Conservation (phyloP, 1,140 invertebrate species). For the Polyergus mexicanus region DNA sequence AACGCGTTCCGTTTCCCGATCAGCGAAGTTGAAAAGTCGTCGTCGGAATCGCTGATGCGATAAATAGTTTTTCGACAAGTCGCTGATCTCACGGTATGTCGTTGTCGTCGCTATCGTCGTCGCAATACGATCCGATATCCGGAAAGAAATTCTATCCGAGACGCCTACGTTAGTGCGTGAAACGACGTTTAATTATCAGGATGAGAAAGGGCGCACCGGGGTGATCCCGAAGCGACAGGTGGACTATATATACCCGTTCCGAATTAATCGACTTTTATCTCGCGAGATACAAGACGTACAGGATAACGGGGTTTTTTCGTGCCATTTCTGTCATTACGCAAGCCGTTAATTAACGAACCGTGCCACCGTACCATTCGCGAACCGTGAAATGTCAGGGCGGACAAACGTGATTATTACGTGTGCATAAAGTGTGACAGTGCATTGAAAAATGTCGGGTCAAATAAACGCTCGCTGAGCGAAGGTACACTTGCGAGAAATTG, state of each 20-base stretch:
- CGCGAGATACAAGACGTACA: background rate
- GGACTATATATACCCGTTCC: background rate
- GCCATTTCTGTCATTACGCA: constrained; percentile 47
- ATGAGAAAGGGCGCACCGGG: background rate
- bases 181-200: background rate
- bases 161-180: background rate
- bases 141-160: constrained; percentile 24
- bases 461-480: background rate
- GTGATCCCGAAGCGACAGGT: no score
- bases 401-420: background rate
- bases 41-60: constrained; percentile 21
- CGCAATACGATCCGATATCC: constrained; percentile 8
- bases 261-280: constrained; percentile 23
- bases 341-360: constrained; percentile 31
- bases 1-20: background rate
- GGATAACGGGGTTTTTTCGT: constrained; percentile 42
- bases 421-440: background rate
- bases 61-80: constrained; percentile 41
- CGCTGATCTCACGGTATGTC: constrained; percentile 13
- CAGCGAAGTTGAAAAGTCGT: background rate
- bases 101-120: background rate
- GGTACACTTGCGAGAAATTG: background rate
- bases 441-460: background rate
- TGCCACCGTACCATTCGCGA: constrained; percentile 48
- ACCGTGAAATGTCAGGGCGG: constrained; percentile 63